phyloP scores from a whole-genome alignment of 2,797 vertebrate species.

The Taeniopygia guttata region DNA sequence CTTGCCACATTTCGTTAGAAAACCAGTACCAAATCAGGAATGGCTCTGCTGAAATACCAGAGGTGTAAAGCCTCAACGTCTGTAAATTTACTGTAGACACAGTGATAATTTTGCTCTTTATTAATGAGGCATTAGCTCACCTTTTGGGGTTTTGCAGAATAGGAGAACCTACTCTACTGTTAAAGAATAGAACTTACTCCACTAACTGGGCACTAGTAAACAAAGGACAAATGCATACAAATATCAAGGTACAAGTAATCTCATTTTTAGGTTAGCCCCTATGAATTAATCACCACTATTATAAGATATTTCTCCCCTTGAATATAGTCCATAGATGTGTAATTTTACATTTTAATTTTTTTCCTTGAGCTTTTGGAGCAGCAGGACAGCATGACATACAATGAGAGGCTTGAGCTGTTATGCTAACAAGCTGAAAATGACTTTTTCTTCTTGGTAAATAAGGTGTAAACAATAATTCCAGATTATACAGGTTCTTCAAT shows the following conservation, averaged over 20 bases:
- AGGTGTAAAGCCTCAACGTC: background rate
- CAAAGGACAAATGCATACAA: background rate
- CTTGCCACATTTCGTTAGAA: background rate
- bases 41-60: background rate
- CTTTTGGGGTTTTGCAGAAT: conserved; percentile 38
- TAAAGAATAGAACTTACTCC: background rate
- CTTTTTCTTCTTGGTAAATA: conserved; percentile 63
- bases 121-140: conserved; percentile 38
- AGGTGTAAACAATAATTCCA: conserved; percentile 68
- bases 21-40: background rate
- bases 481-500: conserved; percentile 72
- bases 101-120: background rate
- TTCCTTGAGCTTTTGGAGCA: background rate
- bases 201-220: background rate
- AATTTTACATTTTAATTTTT: background rate
- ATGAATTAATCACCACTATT: background rate
- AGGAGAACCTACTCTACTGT: background rate
- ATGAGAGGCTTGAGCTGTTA: conserved; percentile 12
- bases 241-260: background rate
- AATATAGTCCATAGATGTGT: conserved; percentile 1
- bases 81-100: background rate
- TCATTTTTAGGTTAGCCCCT: conserved; percentile 21
- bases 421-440: conserved; percentile 5
- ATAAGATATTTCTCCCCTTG: background rate
- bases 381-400: background rate